phyloP scores from a whole-genome alignment of 2,797 vertebrate genomes.

The Malurus leucopterus region DNA sequence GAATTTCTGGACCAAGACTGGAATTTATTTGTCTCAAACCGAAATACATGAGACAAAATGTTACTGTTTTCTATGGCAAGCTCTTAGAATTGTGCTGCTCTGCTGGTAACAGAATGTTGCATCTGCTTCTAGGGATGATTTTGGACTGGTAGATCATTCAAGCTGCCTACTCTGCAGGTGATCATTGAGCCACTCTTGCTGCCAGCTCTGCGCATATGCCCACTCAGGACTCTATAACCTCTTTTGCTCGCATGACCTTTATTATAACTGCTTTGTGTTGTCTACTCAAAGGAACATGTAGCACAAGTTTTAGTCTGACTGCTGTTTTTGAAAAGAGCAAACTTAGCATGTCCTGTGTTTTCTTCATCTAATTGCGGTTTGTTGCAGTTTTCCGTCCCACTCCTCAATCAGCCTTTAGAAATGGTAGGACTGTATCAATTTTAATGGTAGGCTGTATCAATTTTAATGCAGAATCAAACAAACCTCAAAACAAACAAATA shows the following conservation, averaged over 20 bases:
- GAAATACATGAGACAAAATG: neutral
- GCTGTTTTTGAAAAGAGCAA: neutral
- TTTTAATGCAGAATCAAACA: neutral
- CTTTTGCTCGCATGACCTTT: neutral
- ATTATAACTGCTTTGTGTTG: neutral
- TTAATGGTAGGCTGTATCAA: neutral
- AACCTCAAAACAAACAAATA: neutral
- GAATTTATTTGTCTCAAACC: neutral
- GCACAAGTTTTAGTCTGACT: neutral
- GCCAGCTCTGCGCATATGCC: neutral
- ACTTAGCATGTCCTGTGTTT: neutral
- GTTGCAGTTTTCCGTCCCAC: neutral
- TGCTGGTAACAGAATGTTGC: neutral
- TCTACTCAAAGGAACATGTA: neutral
- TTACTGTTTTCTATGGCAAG: neutral
- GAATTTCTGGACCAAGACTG: neutral
- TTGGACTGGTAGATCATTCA: accelerated
- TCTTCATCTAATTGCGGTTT: neutral
- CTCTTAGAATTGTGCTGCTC: neutral
- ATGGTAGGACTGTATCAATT: neutral
- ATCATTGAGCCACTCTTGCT: neutral
- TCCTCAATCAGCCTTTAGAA: neutral
- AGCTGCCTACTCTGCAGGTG: neutral
- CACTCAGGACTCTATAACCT: neutral
- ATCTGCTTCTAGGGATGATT: neutral